Conservation (phyloP, 2,113 vertebrate genomes). For the Potamarius usumacintae region DNA sequence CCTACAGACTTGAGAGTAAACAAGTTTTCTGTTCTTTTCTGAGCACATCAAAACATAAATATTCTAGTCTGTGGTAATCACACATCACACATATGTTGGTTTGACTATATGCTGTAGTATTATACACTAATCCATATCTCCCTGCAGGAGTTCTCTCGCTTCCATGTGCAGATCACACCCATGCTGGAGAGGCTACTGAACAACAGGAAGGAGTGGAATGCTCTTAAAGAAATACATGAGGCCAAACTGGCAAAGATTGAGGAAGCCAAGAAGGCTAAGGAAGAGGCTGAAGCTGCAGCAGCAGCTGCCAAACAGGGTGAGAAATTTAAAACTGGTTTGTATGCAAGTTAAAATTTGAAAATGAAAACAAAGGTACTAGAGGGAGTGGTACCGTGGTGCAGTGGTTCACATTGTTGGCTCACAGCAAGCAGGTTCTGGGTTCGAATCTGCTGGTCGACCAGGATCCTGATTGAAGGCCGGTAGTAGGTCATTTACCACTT, state of each 20-base stretch:
- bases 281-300: slow-evolving; percentile 53
- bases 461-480: not conserved
- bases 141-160: slow-evolving; percentile 79
- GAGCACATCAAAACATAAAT: not conserved
- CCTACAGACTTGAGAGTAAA: not conserved
- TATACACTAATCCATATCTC: not conserved
- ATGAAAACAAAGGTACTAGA: not conserved
- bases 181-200: slow-evolving; percentile 78
- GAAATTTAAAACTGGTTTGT: not conserved
- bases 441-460: too few species aligned
- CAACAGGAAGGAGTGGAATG: slow-evolving; percentile 82
- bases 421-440: too few species aligned
- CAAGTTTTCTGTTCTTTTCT: not conserved
- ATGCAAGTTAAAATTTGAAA: not conserved
- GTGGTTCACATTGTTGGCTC: too few species aligned
- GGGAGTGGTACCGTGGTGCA: too few species aligned
- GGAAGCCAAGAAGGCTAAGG: slow-evolving; percentile 69
- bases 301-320: slow-evolving; percentile 64
- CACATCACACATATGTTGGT: not conserved
- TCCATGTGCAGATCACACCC: slow-evolving; percentile 78
- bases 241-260: slow-evolving; percentile 73
- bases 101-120: not conserved
- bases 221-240: slow-evolving; percentile 75
- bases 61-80: not conserved
- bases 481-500: not conserved